These are phyloP conservation scores for Hedychridium roseum DNA, from an alignment of 2,888 invertebrate genomes.

Conservation along the genomic window DNA sequence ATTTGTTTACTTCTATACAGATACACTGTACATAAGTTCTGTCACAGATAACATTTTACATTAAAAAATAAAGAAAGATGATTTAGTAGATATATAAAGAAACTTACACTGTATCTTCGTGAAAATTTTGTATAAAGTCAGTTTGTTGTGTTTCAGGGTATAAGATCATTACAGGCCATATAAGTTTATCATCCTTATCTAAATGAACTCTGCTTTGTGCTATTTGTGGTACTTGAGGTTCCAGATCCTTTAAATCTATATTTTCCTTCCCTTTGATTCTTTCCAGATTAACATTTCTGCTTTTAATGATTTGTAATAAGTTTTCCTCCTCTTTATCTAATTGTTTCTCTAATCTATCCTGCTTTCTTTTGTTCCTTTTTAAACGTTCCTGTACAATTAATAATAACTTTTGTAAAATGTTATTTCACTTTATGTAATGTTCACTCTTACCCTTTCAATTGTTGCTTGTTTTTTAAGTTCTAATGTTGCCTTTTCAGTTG, in stretches of 20 bases:
- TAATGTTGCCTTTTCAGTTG: conserved; percentile 68
- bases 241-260: conserved; percentile 67
- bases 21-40: no score
- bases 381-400: conserved; percentile 62
- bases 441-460: conserved; percentile 62
- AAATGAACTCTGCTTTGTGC: conserved; percentile 73
- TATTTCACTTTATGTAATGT: neutral
- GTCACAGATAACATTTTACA: conserved; percentile 22
- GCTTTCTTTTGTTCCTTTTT: conserved; percentile 68
- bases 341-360: conserved; percentile 63
- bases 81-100: conserved; percentile 7
- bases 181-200: conserved; percentile 68
- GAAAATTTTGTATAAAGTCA: conserved; percentile 85
- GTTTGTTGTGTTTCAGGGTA: conserved; percentile 90
- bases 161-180: conserved; percentile 89
- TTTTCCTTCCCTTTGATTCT: conserved; percentile 64
- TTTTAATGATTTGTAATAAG: conserved; percentile 63
- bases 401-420: conserved; percentile 1
- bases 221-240: conserved; percentile 73
- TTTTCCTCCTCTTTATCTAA: conserved; percentile 61
- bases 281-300: conserved; percentile 63
- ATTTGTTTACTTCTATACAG: no score
- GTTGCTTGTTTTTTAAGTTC: conserved; percentile 68
- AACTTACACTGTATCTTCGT: conserved; percentile 73
- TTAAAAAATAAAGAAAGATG: conserved; percentile 13